Conservation (phyloP, 2,113 vertebrate species). For the Saguinus imperator region DNA sequence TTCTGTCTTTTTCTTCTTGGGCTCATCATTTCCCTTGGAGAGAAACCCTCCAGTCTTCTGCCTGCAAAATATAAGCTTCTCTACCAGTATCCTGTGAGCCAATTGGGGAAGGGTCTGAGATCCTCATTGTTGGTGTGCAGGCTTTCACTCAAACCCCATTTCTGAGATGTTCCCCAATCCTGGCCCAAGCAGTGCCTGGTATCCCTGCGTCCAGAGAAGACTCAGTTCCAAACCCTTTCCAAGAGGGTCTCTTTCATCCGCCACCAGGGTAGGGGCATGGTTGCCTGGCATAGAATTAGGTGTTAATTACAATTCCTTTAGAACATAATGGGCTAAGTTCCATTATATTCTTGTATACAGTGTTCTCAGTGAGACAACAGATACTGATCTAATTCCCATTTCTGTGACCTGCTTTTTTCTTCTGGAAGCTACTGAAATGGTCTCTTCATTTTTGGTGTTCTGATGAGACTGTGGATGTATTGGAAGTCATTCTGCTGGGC, state of each 20-base stretch:
- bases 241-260: not conserved
- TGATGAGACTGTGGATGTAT: not conserved
- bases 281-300: not conserved
- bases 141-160: not conserved
- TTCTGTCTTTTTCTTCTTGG: not conserved
- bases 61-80: not conserved
- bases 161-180: not conserved
- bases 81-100: not conserved
- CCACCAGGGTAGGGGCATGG: not conserved
- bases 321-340: not conserved
- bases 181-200: not conserved
- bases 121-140: not conserved
- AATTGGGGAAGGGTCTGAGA: not conserved
- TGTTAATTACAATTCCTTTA: not conserved
- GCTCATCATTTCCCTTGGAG: not conserved
- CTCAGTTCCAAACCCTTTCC: not conserved
- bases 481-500: accelerated
- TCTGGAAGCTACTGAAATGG: not conserved
- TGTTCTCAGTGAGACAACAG: not conserved
- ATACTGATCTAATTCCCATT: not conserved
- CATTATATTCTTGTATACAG: not conserved
- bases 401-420: not conserved
- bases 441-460: not conserved
- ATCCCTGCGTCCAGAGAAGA: not conserved
- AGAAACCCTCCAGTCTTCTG: not conserved